phyloP scores from a whole-genome alignment of 2,888 invertebrate species.

The Brassicogethes aeneus region DNA sequence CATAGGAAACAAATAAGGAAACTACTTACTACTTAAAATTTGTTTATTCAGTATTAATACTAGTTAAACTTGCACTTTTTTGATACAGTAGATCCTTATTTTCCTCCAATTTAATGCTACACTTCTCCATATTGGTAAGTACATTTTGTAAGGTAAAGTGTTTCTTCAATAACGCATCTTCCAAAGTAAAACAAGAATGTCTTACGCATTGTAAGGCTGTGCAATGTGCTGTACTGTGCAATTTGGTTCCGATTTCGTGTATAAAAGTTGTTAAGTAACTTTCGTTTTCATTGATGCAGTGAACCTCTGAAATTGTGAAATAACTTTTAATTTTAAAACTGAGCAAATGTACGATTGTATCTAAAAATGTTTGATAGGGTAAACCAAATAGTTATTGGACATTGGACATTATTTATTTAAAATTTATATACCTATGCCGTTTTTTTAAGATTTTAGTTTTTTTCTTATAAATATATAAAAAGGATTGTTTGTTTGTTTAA shows the following conservation, averaged over 20 bases:
- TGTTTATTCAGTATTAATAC: not conserved
- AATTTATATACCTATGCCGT: too few relatives aligned
- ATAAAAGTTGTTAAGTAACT: constrained; percentile 67
- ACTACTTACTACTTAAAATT: not conserved
- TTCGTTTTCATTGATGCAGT: constrained; percentile 78
- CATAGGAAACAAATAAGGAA: not conserved
- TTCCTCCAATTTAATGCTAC: constrained; percentile 45
- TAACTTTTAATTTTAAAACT: not conserved
- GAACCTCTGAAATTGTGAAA: constrained; percentile 57
- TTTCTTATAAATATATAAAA: too few relatives aligned
- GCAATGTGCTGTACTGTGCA: constrained; percentile 75
- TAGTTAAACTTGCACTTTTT: constrained; percentile 22
- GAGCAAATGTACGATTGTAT: not conserved
- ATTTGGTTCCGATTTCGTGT: constrained; percentile 71
- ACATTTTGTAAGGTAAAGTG: constrained; percentile 72
- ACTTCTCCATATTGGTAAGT: constrained; percentile 53
- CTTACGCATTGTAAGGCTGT: constrained; percentile 70
- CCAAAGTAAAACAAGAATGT: constrained; percentile 70
- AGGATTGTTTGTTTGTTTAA: too few relatives aligned
- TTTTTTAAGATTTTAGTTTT: too few relatives aligned
- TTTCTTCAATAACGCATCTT: constrained; percentile 69
- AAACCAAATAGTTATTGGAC: too few relatives aligned
- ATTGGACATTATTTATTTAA: too few relatives aligned
- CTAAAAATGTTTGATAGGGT: too few relatives aligned
- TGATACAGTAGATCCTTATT: constrained; percentile 43